Evolutionary conservation across 2,797 vertebrate species (phyloP), one percentile per base, ranked within the genome.

Genomic region (Semotilus atromaculatus): DNA sequence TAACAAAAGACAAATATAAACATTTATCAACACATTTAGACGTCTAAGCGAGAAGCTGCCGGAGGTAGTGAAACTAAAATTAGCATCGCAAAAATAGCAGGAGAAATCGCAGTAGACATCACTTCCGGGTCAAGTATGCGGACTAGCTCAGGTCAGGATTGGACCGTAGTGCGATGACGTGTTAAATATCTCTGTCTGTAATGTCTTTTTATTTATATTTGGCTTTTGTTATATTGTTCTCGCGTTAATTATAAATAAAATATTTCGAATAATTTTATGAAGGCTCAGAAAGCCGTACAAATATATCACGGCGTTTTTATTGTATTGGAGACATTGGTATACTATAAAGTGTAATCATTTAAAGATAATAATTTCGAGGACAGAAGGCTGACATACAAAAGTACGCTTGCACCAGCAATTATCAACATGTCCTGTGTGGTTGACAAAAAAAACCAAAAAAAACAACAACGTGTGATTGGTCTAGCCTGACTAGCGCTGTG

Each of bases 41-140:
- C 67, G n/a, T 26, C 34, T 80, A 29, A 23, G 6, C 29, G 23
- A 62, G 16, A 40, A 64, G 67, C 53, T 71, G 76, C 66, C 67
- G 53, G 29, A 53, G 53, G 29, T 79, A 79, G 31, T 1, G 83
- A 80, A 72, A 73, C 83, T 80, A 77, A 62, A 78, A 68, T 75
- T 43, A 23, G 81, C 81, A 78, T 13, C 19, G 13, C 58, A 29
- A 45, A 51, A 67, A 67, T 8, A 67, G 10, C 68, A 72, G 36
- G 36, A 19, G 16, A 79, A 13, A 38, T 34, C 2, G 16, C 13
- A 7, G 0, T 16, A 29, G 3, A 38, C 5, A 29, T 51, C 67
- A 64, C 76, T 85, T 85, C 83, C 83, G 83, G 53, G 76, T 72
- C 53, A 73, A 8, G 67, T 2, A 6, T 18, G 14, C 11, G 21